These are phyloP conservation scores for Celastrina argiolus DNA, from an alignment of 2,888 invertebrate genomes.

Conservation along the genomic window DNA sequence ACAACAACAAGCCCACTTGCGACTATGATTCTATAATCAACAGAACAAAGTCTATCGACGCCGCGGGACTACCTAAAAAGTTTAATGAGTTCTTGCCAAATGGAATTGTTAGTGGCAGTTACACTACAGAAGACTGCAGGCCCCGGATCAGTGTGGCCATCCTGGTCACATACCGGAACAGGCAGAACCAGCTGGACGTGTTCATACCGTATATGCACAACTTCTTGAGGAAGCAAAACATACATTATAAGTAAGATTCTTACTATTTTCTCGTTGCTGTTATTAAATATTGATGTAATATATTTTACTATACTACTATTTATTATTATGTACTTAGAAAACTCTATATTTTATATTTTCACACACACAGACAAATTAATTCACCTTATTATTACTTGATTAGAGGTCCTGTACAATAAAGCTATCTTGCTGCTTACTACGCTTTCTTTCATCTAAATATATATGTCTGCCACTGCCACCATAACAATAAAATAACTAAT, in stretches of 20 bases:
- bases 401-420: too few relatives aligned
- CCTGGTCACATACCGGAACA: constrained; percentile 87
- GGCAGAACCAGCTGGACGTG: constrained; percentile 84
- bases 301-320: too few relatives aligned
- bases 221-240: constrained; percentile 87
- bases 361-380: too few relatives aligned
- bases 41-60: constrained; percentile 40
- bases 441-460: too few relatives aligned
- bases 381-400: too few relatives aligned
- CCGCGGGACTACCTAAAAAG: constrained; percentile 43
- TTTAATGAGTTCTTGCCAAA: constrained; percentile 44
- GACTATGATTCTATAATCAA: constrained; percentile 51
- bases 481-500: too few relatives aligned
- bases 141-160: constrained; percentile 84
- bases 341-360: too few relatives aligned
- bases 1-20: constrained; percentile 45
- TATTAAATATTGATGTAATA: not conserved
- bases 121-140: constrained; percentile 52
- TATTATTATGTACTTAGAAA: too few relatives aligned
- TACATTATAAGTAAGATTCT: constrained; percentile 82
- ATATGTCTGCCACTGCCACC: too few relatives aligned
- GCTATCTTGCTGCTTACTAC: too few relatives aligned
- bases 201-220: constrained; percentile 92
- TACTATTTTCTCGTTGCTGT: not conserved
- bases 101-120: constrained; percentile 55